Evolutionary conservation across 2,113 vertebrate genomes (phyloP).

Genomic region (Ophiodon elongatus): DNA sequence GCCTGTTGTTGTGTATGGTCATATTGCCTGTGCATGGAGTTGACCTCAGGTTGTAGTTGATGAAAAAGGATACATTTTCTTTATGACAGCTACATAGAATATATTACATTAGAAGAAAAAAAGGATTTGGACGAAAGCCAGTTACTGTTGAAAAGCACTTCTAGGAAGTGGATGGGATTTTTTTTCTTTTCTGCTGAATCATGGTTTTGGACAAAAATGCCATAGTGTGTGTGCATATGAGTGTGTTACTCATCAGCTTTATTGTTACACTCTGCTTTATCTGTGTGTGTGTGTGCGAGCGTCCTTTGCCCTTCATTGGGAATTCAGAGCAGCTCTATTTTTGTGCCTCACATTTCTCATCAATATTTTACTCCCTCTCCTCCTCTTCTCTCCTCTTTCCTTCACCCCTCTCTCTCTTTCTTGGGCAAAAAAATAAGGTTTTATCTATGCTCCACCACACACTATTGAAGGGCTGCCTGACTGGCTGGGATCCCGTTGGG

Average conservation of each 20-base stretch:
- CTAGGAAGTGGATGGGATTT: constrained; percentile 41
- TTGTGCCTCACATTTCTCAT: constrained; percentile 76
- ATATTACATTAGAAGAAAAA: background rate
- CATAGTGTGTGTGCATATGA: constrained; percentile 23
- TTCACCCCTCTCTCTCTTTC: constrained; percentile 29
- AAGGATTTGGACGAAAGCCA: constrained; percentile 24
- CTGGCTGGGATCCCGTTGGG: constrained; percentile 66
- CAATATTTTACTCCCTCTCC: constrained; percentile 78
- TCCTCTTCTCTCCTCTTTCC: constrained; percentile 23
- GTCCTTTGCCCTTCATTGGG: constrained; percentile 60
- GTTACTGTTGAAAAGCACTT: constrained; percentile 46
- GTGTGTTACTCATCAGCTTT: constrained; percentile 56
- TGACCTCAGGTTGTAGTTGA: constrained; percentile 41
- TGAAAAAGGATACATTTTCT: constrained; percentile 19
- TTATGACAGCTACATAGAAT: constrained; percentile 17
- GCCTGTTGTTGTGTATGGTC: background rate
- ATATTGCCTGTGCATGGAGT: background rate
- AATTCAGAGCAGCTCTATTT: constrained; percentile 75
- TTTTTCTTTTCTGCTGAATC: constrained; percentile 65
- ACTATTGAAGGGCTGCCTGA: constrained; percentile 64
- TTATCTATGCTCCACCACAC: constrained; percentile 76
- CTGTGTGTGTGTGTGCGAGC: constrained; percentile 9
- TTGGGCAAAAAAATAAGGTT: constrained; percentile 69
- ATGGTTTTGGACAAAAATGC: constrained; percentile 46
- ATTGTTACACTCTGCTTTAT: constrained; percentile 27